Evolutionary conservation across 1,140 invertebrate genomes (phyloP).

Genomic region (Contarinia nasturtii): DNA sequence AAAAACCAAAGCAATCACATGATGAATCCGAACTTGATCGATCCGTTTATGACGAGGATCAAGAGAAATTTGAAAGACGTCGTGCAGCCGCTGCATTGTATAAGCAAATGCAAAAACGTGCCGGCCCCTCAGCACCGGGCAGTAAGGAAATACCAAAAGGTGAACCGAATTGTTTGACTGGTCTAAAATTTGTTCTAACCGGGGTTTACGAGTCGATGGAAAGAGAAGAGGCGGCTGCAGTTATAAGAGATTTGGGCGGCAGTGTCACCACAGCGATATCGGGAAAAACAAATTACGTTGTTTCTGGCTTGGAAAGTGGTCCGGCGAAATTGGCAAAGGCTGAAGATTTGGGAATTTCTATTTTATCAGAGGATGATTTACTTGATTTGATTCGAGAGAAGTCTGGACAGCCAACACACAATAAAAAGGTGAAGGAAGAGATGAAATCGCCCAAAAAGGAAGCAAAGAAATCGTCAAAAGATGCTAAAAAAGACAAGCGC

Average conservation of each 20-base stretch:
- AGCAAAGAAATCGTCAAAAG: slow-evolving; percentile 4
- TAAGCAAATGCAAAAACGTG: slow-evolving; percentile 50
- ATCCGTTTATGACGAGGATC: slow-evolving; percentile 26
- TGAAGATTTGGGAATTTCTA: slow-evolving; percentile 40
- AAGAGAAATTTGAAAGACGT: slow-evolving; percentile 41
- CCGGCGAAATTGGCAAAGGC: slow-evolving; percentile 68
- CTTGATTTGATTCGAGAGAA: slow-evolving; percentile 53
- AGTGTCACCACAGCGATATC: slow-evolving; percentile 52
- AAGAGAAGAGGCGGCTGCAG: slow-evolving; percentile 50
- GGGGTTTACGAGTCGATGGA: slow-evolving; percentile 80
- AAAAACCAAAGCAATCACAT: background rate
- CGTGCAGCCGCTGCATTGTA: slow-evolving; percentile 40
- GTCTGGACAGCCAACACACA: slow-evolving; percentile 18
- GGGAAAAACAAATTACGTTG: slow-evolving; percentile 58
- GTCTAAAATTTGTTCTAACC: slow-evolving; percentile 65
- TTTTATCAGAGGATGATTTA: slow-evolving; percentile 67
- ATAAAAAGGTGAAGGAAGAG: slow-evolving; percentile 6
- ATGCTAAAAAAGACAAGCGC: slow-evolving; percentile 5
- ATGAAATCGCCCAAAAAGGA: background rate
- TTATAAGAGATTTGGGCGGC: slow-evolving; percentile 68
- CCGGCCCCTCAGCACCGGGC: slow-evolving; percentile 57
- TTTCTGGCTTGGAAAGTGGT: slow-evolving; percentile 69
- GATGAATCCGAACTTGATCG: background rate
- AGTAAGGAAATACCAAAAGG: slow-evolving; percentile 70
- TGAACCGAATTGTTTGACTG: slow-evolving; percentile 48